These are phyloP conservation scores for Drosophila koepferae DNA, from an alignment of 2,888 invertebrate species.

Conservation along the genomic window DNA sequence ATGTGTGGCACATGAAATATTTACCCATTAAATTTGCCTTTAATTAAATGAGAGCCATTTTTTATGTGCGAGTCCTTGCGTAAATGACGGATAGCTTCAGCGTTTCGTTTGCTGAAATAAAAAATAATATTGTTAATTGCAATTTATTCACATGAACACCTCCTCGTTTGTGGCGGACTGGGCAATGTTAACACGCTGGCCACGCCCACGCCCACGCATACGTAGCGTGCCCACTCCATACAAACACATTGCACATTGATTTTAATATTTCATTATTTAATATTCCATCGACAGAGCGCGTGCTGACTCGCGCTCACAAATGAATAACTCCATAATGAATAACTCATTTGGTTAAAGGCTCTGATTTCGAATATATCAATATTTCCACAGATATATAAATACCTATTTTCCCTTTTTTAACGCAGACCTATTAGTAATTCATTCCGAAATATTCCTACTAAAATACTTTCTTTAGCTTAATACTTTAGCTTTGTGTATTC, in stretches of 20 bases:
- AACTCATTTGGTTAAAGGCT: slow-evolving; percentile 48
- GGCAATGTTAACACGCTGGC: not conserved
- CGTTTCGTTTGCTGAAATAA: slow-evolving; percentile 76
- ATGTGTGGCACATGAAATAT: slow-evolving; percentile 71
- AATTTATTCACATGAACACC: slow-evolving; percentile 84
- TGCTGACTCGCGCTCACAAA: slow-evolving; percentile 7
- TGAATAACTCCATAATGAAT: slow-evolving; percentile 57
- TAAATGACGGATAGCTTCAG: slow-evolving; percentile 16
- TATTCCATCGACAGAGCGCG: slow-evolving; percentile 27
- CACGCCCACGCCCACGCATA: no score
- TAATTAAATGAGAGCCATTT: slow-evolving; percentile 75
- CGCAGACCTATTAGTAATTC: slow-evolving; percentile 6
- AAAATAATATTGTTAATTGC: slow-evolving; percentile 82
- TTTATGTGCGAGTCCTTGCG: slow-evolving; percentile 48
- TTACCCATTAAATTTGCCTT: slow-evolving; percentile 81
- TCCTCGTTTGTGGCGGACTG: slow-evolving; percentile 24
- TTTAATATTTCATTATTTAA: slow-evolving; percentile 79
- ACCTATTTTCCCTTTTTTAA: not conserved
- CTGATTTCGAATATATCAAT: slow-evolving; percentile 15
- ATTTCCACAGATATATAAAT: not conserved
- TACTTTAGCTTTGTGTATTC: not conserved
- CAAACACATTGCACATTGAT: slow-evolving; percentile 47
- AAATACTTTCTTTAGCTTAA: not conserved
- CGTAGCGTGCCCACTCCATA: slow-evolving; percentile 20
- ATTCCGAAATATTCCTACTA: not conserved